Evolutionary conservation across 2,888 invertebrate genomes (phyloP).

Genomic region (Acanthococcus lagerstroemiae): DNA sequence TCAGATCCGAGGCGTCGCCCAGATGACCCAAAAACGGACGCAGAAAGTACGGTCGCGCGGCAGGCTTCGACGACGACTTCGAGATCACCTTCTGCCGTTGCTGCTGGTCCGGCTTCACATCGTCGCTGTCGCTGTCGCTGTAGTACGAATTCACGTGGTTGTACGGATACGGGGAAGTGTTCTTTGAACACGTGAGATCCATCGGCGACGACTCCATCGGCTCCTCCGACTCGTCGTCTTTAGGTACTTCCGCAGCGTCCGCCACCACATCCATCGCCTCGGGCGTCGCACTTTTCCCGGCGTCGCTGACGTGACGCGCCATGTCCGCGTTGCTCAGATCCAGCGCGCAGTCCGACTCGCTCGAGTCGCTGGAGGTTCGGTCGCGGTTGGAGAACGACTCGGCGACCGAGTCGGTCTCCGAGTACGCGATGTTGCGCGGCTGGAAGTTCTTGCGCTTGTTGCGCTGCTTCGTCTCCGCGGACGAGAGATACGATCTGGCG

Average conservation of each 20-base stretch:
- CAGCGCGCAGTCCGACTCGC: conserved; percentile 37
- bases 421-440: conserved; percentile 55
- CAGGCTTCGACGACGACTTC: background rate
- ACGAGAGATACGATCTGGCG: conserved; percentile 21
- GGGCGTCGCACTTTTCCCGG: background rate
- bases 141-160: conserved; percentile 38
- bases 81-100: conserved; percentile 7
- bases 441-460: conserved; percentile 71
- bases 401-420: conserved; percentile 34
- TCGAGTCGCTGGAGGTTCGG: conserved; percentile 28
- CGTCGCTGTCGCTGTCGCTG: conserved; percentile 35
- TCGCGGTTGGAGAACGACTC: conserved; percentile 16
- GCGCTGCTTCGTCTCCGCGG: conserved; percentile 40
- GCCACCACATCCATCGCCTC: conserved; percentile 38
- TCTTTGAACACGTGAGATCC: conserved; percentile 45
- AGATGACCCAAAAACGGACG: conserved; percentile 24
- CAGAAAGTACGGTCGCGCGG: background rate
- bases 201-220: conserved; percentile 46
- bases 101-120: conserved; percentile 5
- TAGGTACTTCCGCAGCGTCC: conserved; percentile 39
- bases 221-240: conserved; percentile 37
- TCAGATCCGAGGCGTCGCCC: conserved; percentile 51
- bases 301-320: conserved; percentile 17
- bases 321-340: conserved; percentile 41
- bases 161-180: conserved; percentile 37